Evolutionary conservation across 2,113 vertebrate genomes (phyloP), one percentile per base, ranked within the genome.

Genomic region (Thunnus thynnus): DNA sequence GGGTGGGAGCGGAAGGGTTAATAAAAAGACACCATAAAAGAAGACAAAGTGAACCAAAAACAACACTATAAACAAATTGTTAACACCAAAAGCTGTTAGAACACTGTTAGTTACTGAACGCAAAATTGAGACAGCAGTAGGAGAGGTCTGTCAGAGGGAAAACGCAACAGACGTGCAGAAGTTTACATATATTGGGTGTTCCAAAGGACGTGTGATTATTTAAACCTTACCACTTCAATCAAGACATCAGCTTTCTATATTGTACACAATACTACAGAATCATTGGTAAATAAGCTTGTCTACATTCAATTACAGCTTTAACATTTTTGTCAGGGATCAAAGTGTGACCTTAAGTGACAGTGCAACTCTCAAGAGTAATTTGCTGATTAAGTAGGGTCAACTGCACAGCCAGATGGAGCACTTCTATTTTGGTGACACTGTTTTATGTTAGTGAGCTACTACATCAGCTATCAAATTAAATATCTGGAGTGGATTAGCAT

Each of bases 1-100:
- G 92, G 92, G 95, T 94, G 73, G 94, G 96, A 90, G 86, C 16
- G 91, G 82, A 88, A 87, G 90, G 91, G 89, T 94, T 94, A 94
- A 90, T 93, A 74, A 75, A 85, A 72, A 84, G 47, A 85, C 82
- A 86, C 70, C 32, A 56, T 51, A 80, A 79, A 69, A 64, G 13
- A 70, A 84, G 47, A 82, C 71, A 73, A 71, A 64, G 72, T 69
- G 27, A 76, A 65, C 50, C 44, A 63, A 78, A 88, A 80, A 36
- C 50, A 25, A 51, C 52, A 77, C 72, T 10, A 25, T 2, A 78
- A 82, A 52, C 12, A 76, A 77, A 14, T 9, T n/a, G 44, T 27
- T 25, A 20, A 82, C 72, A 76, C 70, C 52, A 63, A 65, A 85
- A 87, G 66, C 51, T 41, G 78, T 86, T 86, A 58, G 78, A 78